Conservation (phyloP, 2,113 vertebrate genomes). For the Todiramphus chloris region DNA sequence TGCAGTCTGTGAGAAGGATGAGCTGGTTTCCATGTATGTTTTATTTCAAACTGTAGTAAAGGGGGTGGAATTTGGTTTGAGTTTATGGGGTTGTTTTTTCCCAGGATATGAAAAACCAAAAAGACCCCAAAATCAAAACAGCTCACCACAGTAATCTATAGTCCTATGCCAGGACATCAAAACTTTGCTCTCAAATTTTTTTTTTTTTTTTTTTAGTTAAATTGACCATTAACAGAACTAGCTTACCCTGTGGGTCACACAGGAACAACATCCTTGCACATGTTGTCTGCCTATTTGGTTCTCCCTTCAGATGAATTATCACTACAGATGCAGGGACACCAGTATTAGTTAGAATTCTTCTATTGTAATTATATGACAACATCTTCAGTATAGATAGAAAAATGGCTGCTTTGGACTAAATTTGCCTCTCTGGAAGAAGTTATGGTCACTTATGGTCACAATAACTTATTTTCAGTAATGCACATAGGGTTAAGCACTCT, state of each 20-base stretch:
- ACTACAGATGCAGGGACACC: neutral
- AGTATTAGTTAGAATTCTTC: constrained; percentile 15
- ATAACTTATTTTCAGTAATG: neutral
- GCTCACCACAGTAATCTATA: neutral
- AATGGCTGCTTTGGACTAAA: neutral
- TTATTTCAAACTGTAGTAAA: neutral
- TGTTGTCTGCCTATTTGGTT: neutral
- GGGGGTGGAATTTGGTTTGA: neutral
- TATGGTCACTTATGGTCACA: constrained; percentile 4
- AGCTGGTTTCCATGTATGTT: neutral
- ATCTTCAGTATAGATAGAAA: constrained; percentile 23
- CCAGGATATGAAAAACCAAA: neutral
- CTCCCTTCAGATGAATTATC: neutral
- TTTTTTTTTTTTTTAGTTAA: neutral
- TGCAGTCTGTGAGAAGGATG: neutral
- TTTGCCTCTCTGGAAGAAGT: neutral
- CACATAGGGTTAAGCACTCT: neutral
- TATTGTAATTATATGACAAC: neutral
- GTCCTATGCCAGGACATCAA: neutral
- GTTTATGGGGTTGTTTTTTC: neutral
- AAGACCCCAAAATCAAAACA: neutral
- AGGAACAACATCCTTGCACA: neutral
- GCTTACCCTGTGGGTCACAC: neutral
- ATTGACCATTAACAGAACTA: neutral
- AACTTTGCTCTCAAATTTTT: neutral